Evolutionary conservation across 2,888 invertebrate genomes (phyloP).

Genomic region (Cerastoderma edule): DNA sequence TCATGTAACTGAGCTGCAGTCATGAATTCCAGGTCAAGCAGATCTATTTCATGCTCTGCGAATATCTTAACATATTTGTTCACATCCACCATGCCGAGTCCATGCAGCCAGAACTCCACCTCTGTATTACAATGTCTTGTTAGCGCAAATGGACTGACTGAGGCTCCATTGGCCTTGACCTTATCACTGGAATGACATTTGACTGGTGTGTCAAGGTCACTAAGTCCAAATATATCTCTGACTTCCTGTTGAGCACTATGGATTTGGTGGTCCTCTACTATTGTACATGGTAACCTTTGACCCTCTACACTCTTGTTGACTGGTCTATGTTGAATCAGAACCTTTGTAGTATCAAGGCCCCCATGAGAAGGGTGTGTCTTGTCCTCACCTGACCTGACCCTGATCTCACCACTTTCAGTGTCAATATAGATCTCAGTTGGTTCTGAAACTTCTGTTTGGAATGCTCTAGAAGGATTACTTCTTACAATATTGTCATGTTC

Average conservation of each 20-base stretch:
- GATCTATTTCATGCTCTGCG: constrained; percentile 77
- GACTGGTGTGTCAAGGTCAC: constrained; percentile 1
- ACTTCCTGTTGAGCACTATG: constrained; percentile 22
- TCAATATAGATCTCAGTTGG: constrained; percentile 51
- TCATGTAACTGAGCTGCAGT: constrained; percentile 70
- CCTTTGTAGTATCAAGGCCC: constrained; percentile 36
- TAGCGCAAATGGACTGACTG: constrained; percentile 50
- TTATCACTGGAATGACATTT: background rate
- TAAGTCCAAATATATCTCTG: constrained; percentile 53
- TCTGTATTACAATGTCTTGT: constrained; percentile 67
- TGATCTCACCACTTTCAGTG: constrained; percentile 43
- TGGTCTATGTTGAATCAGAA: constrained; percentile 38
- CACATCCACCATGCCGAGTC: constrained; percentile 70
- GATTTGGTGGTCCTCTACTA: constrained; percentile 32
- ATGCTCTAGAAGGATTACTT: constrained; percentile 8
- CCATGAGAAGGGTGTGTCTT: constrained; percentile 8
- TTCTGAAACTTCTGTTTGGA: constrained; percentile 36
- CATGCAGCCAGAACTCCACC: constrained; percentile 71
- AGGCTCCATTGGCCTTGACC: constrained; percentile 10
- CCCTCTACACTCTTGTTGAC: constrained; percentile 39
- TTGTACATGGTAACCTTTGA: constrained; percentile 43
- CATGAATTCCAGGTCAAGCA: constrained; percentile 70
- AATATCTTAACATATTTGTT: constrained; percentile 74
- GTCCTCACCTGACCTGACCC: constrained; percentile 33
- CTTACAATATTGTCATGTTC: background rate